phyloP scores from a whole-genome alignment of 2,113 vertebrate genomes.

The Sturnira hondurensis region DNA sequence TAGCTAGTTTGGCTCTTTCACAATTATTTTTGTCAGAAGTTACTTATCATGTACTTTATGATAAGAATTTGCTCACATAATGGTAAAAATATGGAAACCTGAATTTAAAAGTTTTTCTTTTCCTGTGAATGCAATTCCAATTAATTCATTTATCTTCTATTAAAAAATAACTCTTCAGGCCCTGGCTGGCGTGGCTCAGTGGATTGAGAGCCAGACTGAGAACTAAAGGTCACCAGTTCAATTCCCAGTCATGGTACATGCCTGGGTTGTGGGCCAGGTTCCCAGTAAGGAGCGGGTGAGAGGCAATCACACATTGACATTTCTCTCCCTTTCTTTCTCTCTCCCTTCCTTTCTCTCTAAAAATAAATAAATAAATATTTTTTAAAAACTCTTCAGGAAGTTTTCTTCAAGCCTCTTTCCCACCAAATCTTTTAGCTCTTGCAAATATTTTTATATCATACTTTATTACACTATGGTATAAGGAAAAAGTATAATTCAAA shows the following conservation, averaged over 20 bases:
- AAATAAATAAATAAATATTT: background rate
- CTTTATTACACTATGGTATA: background rate
- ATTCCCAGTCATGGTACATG: no score
- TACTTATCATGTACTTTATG: slow-evolving; percentile 41
- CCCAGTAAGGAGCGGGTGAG: no score
- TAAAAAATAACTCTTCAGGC: background rate
- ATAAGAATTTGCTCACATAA: slow-evolving; percentile 35
- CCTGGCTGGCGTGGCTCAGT: no score
- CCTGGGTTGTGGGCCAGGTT: no score
- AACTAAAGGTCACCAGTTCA: no score
- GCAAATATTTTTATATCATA: background rate
- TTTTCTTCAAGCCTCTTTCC: slow-evolving; percentile 32
- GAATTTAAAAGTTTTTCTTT: slow-evolving; percentile 44
- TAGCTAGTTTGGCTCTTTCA: background rate
- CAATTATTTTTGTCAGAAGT: slow-evolving; percentile 27
- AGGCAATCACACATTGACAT: no score
- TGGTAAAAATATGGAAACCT: background rate
- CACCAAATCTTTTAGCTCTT: background rate
- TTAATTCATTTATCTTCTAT: slow-evolving; percentile 8
- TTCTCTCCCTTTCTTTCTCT: no score
- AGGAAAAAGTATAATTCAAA: background rate
- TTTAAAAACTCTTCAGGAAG: background rate
- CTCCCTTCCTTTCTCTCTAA: no score
- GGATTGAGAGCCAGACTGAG: no score
- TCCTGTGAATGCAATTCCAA: slow-evolving; percentile 34